Evolutionary conservation across 2,888 invertebrate genomes (phyloP), one percentile per base, ranked within the genome.

Genomic region (Exephanes ischioxanthus): DNA sequence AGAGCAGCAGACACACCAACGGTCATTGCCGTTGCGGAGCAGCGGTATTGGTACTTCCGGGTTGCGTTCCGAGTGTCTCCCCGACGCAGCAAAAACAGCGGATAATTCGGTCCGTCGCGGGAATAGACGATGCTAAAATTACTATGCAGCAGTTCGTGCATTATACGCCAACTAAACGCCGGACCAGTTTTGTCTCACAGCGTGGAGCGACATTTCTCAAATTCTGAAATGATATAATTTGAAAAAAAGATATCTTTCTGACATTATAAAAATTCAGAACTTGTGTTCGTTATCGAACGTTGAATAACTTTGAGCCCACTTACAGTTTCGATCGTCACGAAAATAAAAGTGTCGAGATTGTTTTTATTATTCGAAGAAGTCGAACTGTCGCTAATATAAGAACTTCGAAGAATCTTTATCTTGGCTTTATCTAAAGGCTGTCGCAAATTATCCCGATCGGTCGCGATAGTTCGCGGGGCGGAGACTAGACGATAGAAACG

Each of bases 111-210:
- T 55, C 71, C 19, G 71, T 26, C 30, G 5, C 16, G 78, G 45
- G 76, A 79, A 58, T 53, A 58, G 78, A 82, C 70, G 66, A 76
- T 72, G 83, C 85, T 85, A 80, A 83, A 77, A 85, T 83, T 85
- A 85, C 67, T 58, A 41, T 51, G 61, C 66, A 16, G 51, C 16
- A 33, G 51, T 51, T 53, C 51, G 75, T 33, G 11, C 48, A 33
- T 26, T 66, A n/a, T 19, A 63, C 37, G 22, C 22, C 75, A 51
- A 71, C 84, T 33, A 73, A 75, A 81, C 72, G 33, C 41, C 63
- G 73, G 68, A 68, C 55, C 63, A 48, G 14, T 70, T 71, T 14
- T 63, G 30, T 61, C 5, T 16, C 61, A 16, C 1, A 26, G 22
- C 16, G 14, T 26, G 30, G 14, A 16, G 61, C 61, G 63, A 63